Base-by-base conservation (phyloP, 2,113 vertebrate species). In the Cochlearius cochlearius region DNA sequence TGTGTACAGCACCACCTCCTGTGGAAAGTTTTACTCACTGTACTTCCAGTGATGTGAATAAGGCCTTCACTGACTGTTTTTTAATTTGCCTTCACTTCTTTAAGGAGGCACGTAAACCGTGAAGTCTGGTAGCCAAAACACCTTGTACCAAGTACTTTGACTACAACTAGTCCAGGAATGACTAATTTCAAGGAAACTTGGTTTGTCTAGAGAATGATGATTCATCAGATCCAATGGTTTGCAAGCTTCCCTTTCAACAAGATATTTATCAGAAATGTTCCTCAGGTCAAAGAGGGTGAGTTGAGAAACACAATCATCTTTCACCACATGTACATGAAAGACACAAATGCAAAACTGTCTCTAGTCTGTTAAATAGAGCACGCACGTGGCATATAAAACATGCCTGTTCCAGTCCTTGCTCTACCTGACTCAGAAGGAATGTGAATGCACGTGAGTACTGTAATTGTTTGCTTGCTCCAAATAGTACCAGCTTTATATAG, bases 1-100 rank as follows among this genome's bases (percentile, higher is more conserved):
- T 86, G 94, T 64, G 64, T 55, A 93, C 86, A 95, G 95, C 95
- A 96, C 97, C 96, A 92, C 75, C 94, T 92, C 92, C 96, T 92
- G 92, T 91, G 86, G 80, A 53, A 95, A 94, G 38, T 53, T 84
- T 94, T 66, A 72, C 53, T 93, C 93, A 50, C 59, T 83, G 62
- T 90, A 86, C 39, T 92, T 89, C 56, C 62, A 73, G 39, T 22
- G 47, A 81, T 6, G 41, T 21, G 10, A 89, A 53, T 12, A 76
- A 64, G 34, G 39, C 23, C 75, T 72, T 79, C 47, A 26, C 11
- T 22, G 41, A n/a, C 29, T 47, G n/a, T 29, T 66, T 66, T 80
- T 77, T 41, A 53, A 62, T 73, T 58, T 86, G 32, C 63, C 34
- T 88, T 81, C 55, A n/a, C 15, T 86, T 56, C 81, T 88, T 83